phyloP scores from a whole-genome alignment of 2,888 invertebrate genomes.

The Tubulanus polymorphus region DNA sequence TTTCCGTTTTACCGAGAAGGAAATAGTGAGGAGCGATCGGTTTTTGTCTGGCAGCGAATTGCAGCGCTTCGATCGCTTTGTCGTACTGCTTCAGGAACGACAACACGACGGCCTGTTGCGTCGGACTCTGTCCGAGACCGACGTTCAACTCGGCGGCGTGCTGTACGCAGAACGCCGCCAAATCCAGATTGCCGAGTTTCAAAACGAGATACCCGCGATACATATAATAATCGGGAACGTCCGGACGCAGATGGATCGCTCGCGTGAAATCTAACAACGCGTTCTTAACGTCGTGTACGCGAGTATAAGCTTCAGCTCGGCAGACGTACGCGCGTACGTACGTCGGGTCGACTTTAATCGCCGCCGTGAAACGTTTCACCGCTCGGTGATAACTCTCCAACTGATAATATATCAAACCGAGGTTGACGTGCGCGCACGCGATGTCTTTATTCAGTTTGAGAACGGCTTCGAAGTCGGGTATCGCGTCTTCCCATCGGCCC shows the following conservation, averaged over 20 bases:
- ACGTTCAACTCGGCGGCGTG: conserved; percentile 42
- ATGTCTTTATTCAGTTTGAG: conserved; percentile 47
- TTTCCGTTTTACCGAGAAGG: conserved; percentile 50
- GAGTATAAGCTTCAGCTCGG: conserved; percentile 48
- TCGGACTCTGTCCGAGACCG: conserved; percentile 42
- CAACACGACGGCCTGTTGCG: conserved; percentile 51
- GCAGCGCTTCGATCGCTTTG: conserved; percentile 49
- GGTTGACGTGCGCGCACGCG: conserved; percentile 49
- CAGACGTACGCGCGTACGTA: conserved; percentile 51
- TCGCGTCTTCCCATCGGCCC: conserved; percentile 49
- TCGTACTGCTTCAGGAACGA: conserved; percentile 53
- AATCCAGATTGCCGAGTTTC: conserved; percentile 47
- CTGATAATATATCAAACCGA: conserved; percentile 51
- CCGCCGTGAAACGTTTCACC: conserved; percentile 48
- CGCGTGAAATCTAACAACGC: conserved; percentile 50
- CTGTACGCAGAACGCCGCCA: conserved; percentile 52
- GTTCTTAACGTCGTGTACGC: conserved; percentile 45
- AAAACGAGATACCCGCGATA: conserved; percentile 49
- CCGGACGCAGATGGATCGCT: conserved; percentile 50
- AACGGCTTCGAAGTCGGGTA: conserved; percentile 52
- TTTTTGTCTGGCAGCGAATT: conserved; percentile 33
- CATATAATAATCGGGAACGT: conserved; percentile 50
- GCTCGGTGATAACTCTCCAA: conserved; percentile 48
- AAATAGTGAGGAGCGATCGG: conserved; percentile 41
- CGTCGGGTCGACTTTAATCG: conserved; percentile 50